Base-by-base conservation (phyloP, 2,888 invertebrate genomes). In the Stenodema calcarata region DNA sequence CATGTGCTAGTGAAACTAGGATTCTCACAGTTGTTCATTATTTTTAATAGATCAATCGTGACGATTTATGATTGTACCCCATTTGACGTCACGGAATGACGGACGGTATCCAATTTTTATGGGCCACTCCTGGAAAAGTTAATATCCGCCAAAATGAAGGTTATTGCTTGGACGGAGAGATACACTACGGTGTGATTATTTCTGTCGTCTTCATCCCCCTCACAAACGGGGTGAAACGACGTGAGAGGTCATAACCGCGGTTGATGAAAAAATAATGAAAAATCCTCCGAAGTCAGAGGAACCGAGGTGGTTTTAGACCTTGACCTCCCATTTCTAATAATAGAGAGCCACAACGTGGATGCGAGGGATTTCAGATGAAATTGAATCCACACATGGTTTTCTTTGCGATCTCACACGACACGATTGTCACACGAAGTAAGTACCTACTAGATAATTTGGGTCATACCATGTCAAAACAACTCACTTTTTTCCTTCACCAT, bases 211-310 rank as follows among this genome's bases (percentile, higher is more conserved):
- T 62, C 62, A 27, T 62, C n/a, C 23, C 62, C 18, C 62, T 35
- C 23, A 23, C 23, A 3, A n/a, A 69, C 69, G 69, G 41, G n/a
- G 35, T 16, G 18, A 54, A 62, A 62, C 62, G 62, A 18, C 79
- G 79, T 42, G 76, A 78, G 78, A 78, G 78, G 78, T 78, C 78
- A 44, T 78, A 78, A 78, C 42, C 62, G 62, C 62, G 80, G 35
- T 41, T 82, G 70, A 82, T 82, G 82, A 82, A 82, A 82, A 82
- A 82, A 69, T 82, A 82, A 82, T 82, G 82, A 82, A 82, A 82
- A 35, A 28, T 41, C 42, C 69, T 28, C 50, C 54, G 27, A 14
- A 14, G 80, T 23, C 0, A 1, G 16, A 23, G 47, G 44, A 42
- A 41, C 11, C 14, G 27, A 54, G 47, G 11, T 27, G 54, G 30